These are phyloP conservation scores for Scopus umbretta DNA, from an alignment of 2,113 vertebrate species.

Conservation along the genomic window DNA sequence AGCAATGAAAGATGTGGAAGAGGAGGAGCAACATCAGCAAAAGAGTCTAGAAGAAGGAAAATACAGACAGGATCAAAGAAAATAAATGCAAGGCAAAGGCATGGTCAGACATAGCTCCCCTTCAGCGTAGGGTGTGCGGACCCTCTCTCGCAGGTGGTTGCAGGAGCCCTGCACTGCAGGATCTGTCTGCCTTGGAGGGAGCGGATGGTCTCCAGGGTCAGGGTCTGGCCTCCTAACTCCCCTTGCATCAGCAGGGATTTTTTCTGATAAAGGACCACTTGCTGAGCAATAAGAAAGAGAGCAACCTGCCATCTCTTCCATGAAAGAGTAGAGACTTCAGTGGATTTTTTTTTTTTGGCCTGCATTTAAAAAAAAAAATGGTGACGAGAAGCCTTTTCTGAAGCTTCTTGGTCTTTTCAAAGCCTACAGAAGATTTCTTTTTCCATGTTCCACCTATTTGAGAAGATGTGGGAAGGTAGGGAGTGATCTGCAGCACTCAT, in stretches of 20 bases:
- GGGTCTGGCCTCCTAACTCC: not conserved
- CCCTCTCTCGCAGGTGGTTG: not conserved
- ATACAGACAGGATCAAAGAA: not conserved
- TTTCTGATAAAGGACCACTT: not conserved
- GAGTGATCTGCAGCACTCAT: not conserved
- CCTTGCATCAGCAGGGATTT: not conserved
- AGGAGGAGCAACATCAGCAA: not conserved
- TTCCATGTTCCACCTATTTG: not conserved
- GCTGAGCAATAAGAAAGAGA: not conserved
- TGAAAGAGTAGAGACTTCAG: not conserved
- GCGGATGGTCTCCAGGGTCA: not conserved
- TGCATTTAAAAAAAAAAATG: not conserved
- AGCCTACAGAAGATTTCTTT: not conserved
- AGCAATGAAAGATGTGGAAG: not conserved
- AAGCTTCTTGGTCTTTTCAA: not conserved
- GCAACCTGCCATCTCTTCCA: not conserved
- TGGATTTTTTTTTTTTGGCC: not conserved
- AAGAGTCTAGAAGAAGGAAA: not conserved
- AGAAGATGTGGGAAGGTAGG: constrained; percentile 9
- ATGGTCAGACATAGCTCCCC: not conserved
- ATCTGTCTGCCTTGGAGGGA: accelerated
- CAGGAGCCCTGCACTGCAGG: not conserved
- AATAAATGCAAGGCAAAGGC: not conserved
- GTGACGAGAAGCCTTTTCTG: not conserved
- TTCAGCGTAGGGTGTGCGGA: not conserved